phyloP scores from a whole-genome alignment of 53 echinoderm and acorn worm genomes.

The Antedon mediterranea region DNA sequence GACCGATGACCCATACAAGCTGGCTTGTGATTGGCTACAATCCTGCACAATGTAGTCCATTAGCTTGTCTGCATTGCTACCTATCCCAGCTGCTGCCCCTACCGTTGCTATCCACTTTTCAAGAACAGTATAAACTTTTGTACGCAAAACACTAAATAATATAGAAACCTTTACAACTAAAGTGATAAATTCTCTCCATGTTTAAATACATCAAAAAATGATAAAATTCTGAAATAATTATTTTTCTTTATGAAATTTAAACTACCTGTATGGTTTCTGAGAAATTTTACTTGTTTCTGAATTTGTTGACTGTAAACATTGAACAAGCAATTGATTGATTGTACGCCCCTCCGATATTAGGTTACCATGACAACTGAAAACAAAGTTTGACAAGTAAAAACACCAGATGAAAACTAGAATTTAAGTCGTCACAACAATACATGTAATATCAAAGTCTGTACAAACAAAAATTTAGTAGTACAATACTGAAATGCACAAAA shows the following conservation, averaged over 20 bases:
- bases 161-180: not conserved
- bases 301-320: slow-evolving; percentile 39
- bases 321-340: slow-evolving; percentile 49
- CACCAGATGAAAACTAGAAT: no score
- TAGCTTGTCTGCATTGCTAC: slow-evolving; percentile 35
- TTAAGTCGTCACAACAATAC: no score
- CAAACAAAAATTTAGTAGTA: no score
- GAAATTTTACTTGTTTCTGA: slow-evolving; percentile 2
- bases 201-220: not conserved
- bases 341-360: slow-evolving; percentile 32
- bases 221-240: no score
- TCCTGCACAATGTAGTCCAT: slow-evolving; percentile 32
- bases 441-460: no score
- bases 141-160: slow-evolving; percentile 25
- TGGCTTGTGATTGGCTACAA: slow-evolving; percentile 22
- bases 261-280: slow-evolving; percentile 31
- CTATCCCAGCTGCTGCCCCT: slow-evolving; percentile 26
- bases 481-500: no score
- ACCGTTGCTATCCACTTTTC: slow-evolving; percentile 39
- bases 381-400: no score
- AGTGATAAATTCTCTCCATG: no score
- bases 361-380: slow-evolving; percentile 37
- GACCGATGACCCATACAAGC: slow-evolving; percentile 4
- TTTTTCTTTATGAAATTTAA: no score
- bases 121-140: slow-evolving; percentile 20